Conservation (phyloP, 2,888 invertebrate species). For the Lypha dubia region DNA sequence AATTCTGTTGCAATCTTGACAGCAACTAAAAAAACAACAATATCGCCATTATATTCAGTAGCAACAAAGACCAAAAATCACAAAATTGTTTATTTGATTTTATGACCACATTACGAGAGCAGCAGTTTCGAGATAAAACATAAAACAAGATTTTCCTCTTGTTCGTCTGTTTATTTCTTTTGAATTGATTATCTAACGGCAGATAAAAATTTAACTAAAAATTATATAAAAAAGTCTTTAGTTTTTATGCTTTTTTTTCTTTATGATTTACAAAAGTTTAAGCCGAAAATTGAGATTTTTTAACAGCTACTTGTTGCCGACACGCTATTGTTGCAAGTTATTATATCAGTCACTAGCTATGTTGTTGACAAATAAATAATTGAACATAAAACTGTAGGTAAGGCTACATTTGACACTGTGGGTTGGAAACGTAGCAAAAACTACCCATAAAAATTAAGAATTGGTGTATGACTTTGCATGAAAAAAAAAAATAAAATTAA, state of each 20-base stretch:
- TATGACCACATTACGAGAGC: conserved; percentile 28
- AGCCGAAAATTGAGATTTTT: conserved; percentile 45
- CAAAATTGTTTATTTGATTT: conserved; percentile 24
- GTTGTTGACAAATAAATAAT: conserved; percentile 49
- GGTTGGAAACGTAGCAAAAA: background rate
- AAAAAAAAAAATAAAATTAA: no score
- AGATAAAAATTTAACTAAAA: conserved; percentile 33
- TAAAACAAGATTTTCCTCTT: no score
- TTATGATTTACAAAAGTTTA: conserved; percentile 42
- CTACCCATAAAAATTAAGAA: background rate
- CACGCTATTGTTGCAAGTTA: conserved; percentile 35
- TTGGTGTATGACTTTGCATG: no score
- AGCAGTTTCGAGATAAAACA: conserved; percentile 25
- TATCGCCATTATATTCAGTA: conserved; percentile 6
- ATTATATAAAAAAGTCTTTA: background rate
- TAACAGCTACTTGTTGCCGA: conserved; percentile 62
- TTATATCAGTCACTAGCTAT: conserved; percentile 14
- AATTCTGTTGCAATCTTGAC: conserved; percentile 45
- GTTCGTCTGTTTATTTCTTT: conserved; percentile 49
- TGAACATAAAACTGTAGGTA: background rate
- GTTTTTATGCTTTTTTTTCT: background rate
- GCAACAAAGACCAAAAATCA: conserved; percentile 1
- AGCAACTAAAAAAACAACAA: conserved; percentile 21
- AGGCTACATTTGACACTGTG: conserved; percentile 18
- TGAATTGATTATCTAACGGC: conserved; percentile 64